Evolutionary conservation across 2,113 vertebrate genomes (phyloP).

Genomic region (Elachura formosa): DNA sequence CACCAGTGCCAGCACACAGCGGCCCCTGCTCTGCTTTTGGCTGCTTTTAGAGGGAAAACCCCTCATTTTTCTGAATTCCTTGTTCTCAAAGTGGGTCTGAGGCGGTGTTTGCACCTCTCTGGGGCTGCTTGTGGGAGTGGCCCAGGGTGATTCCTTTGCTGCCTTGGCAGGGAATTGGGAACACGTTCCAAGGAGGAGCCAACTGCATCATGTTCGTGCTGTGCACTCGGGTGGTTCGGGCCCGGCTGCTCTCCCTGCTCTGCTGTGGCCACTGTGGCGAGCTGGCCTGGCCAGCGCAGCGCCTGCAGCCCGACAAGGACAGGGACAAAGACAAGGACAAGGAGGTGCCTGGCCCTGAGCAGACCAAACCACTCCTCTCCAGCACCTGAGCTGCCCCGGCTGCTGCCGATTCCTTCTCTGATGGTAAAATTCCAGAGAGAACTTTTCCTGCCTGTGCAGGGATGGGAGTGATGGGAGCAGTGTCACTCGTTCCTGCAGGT

Average conservation of each 20-base stretch:
- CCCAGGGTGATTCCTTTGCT: background rate
- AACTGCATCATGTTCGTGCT: conserved; percentile 94
- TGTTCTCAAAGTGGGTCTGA: background rate
- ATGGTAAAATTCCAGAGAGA: background rate
- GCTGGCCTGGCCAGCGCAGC: background rate
- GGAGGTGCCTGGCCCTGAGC: background rate
- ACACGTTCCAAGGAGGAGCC: conserved; percentile 94
- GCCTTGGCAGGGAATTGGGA: conserved; percentile 84
- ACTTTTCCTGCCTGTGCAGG: background rate
- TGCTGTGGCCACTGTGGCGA: conserved; percentile 29
- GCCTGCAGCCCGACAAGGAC: background rate
- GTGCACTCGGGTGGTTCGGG: conserved; percentile 77
- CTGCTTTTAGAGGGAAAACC: too few relatives aligned
- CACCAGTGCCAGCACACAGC: fast-evolving
- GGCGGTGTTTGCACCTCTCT: fast-evolving
- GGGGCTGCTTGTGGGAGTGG: background rate
- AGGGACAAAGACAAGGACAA: background rate
- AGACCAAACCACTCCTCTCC: background rate
- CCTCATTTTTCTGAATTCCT: fast-evolving
- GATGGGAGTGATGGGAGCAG: background rate
- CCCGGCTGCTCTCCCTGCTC: conserved; percentile 69
- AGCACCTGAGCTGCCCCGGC: conserved; percentile 33
- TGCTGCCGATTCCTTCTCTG: background rate
- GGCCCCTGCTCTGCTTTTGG: background rate
- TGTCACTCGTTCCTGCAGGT: background rate